Base-by-base conservation (phyloP, 2,888 invertebrate species). In the Melieria crassipennis region DNA sequence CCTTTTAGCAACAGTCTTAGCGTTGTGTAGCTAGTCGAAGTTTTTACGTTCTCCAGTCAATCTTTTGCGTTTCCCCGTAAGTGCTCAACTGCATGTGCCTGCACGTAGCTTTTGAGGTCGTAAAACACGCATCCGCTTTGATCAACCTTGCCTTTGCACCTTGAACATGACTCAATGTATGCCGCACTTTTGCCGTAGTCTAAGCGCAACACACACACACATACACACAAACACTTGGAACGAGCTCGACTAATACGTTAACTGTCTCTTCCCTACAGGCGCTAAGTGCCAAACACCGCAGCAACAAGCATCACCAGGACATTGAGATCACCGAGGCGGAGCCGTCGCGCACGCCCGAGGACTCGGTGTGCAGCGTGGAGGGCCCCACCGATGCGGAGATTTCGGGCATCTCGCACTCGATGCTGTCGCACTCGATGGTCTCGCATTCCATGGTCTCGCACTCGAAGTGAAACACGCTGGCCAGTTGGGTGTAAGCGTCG, bases 321-420 rank as follows among this genome's bases (percentile, higher is more conserved):
- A 89, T 89, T 76, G 92, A 92, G 84, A 89, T 90, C 70, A 92
- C 91, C 76, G 93, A 93, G 86, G 91, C 91, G 16, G 95, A 95
- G 87, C 92, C 92, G 66, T 95, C 95, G 42, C 90, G 94, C 76
- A 95, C 95, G 16, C 95, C 95, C 10, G 96, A 96, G 86, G 96
- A 96, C 87, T 95, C 95, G 1, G 94, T 95, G 58, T 96, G 95
- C 87, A 95, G 95, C 80, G 92, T 91, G 77, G 96, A 96, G 87
- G 96, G 94, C 4, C 93, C 93, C 73, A 92, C 92, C 75, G 92
- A 87, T 74, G 87, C 84, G 58, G 87, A 87, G 82, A 81, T 86
- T 71, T 87, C 87, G 66, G 86, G 85, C 70, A 82, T 87, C 75
- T 87, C 87, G 68, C 84, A 85, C 76, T 86, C 87, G 43, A 86